Percentiles rank a stretch among this genome's conserved stretches.
These are phyloP conservation scores for Neofelis nebulosa DNA, from an alignment of 2,113 vertebrate genomes.

Conservation along the genomic window DNA sequence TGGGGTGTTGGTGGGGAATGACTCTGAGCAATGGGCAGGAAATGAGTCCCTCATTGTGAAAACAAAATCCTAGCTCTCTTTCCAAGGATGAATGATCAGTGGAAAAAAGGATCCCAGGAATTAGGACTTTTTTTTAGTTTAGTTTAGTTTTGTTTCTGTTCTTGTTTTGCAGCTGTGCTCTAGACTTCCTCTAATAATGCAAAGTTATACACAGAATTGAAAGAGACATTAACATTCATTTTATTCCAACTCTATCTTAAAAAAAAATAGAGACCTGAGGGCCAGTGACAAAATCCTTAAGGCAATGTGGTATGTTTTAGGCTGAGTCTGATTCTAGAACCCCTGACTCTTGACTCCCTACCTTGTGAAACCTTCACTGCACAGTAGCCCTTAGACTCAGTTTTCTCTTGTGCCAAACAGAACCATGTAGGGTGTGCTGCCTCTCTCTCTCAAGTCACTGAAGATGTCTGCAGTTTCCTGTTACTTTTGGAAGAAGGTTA, in stretches of 20 bases:
- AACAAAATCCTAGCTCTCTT: background rate
- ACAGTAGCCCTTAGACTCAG: background rate
- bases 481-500: background rate
- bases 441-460: background rate
- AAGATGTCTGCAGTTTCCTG: background rate
- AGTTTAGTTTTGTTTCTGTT: background rate
- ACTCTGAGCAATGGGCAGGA: background rate
- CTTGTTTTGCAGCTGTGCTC: background rate
- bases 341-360: background rate
- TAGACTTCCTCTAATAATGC: background rate
- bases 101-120: background rate
- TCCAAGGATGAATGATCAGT: background rate
- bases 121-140: accelerated
- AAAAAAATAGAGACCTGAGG: background rate
- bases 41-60: background rate
- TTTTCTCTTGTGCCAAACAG: background rate
- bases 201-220: background rate
- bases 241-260: background rate
- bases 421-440: too few relatives aligned
- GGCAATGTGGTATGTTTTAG: background rate
- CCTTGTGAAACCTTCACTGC: background rate
- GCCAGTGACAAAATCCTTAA: background rate
- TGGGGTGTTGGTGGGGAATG: background rate
- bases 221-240: background rate
- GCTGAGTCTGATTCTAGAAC: background rate